phyloP scores from a whole-genome alignment of 1,140 invertebrate genomes.

The Drosophila nannoptera region DNA sequence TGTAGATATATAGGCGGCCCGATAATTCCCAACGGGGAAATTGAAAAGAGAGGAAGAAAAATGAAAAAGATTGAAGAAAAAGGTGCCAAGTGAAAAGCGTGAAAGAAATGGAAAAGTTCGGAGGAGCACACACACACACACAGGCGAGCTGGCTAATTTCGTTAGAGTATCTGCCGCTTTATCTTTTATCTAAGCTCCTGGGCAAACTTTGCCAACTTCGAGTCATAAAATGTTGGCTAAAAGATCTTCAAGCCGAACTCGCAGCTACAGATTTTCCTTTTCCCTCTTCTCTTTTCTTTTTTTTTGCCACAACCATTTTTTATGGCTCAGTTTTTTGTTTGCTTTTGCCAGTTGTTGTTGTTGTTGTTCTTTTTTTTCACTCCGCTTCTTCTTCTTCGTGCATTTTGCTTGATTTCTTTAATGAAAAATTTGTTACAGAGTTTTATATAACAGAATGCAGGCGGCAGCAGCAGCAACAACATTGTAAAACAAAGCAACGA shows the following conservation, averaged over 20 bases:
- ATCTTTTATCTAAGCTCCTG: constrained; percentile 7
- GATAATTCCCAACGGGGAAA: not conserved
- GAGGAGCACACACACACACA: no score
- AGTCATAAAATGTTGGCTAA: constrained; percentile 37
- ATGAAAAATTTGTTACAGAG: constrained; percentile 75
- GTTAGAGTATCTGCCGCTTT: constrained; percentile 1
- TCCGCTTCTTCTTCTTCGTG: constrained; percentile 9
- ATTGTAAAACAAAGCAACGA: constrained; percentile 59
- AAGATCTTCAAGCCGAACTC: constrained; percentile 50
- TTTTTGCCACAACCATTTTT: constrained; percentile 65
- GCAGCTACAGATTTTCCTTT: no score
- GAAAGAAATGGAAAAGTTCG: no score
- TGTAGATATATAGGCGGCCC: not conserved
- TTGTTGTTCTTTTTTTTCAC: constrained; percentile 3
- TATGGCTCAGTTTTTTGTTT: constrained; percentile 44
- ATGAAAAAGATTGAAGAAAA: no score
- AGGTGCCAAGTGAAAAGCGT: no score
- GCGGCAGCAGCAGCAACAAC: constrained; percentile 61
- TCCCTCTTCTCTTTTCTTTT: not conserved
- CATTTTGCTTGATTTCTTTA: constrained; percentile 72
- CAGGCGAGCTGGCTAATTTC: no score
- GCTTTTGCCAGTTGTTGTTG: no score
- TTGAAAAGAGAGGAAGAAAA: no score
- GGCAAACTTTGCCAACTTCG: constrained; percentile 25
- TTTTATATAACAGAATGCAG: constrained; percentile 73